Evolutionary conservation across 2,888 invertebrate species (phyloP), one percentile per base, ranked within the genome.

Genomic region (Volucella inanis): DNA sequence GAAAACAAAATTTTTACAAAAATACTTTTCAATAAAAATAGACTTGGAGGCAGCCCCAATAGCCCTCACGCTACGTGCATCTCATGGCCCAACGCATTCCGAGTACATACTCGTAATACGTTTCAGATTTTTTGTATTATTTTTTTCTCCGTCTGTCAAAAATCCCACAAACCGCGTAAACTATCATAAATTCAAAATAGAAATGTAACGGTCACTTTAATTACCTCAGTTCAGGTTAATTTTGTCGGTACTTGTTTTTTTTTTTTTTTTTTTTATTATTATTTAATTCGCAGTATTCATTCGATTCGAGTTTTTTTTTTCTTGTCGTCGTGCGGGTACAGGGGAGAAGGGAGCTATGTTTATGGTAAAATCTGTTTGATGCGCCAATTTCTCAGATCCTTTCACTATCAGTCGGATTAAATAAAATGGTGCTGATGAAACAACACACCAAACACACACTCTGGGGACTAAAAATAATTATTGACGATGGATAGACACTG

Each of bases 1-100:
- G 31, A 31, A 31, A 31, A 81, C 71, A 15, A 52, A 52, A 72
- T 50, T 41, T 31, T 31, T 57, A 52, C 59, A 75, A 75, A 84
- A 80, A 84, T 75, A 81, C 61, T 38, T 79, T 70, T 57, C 50
- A 61, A 54, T 76, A 84, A 71, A 84, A 84, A 84, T 84, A 84
- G 80, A 84, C 71, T 61, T 43, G 74, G 65, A 67, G 75, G 68
- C 38, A 71, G 75, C 59, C 77, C 61, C 71, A 39, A 43, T 18
- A 59, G 22, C 31, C 72, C 61, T 70, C 80, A 75, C 65, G 61
- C 84, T 61, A 49, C 64, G 50, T 84, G 84, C 84, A 84, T 75
- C 75, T 52, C 65, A 64, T 55, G 78, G 70, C 78, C 61, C 75
- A 84, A 84, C 65, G 70, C 75, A 80, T 67, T 72, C 59, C 57